Conservation (phyloP, 2,888 invertebrate genomes). For the Panorpa germanica region DNA sequence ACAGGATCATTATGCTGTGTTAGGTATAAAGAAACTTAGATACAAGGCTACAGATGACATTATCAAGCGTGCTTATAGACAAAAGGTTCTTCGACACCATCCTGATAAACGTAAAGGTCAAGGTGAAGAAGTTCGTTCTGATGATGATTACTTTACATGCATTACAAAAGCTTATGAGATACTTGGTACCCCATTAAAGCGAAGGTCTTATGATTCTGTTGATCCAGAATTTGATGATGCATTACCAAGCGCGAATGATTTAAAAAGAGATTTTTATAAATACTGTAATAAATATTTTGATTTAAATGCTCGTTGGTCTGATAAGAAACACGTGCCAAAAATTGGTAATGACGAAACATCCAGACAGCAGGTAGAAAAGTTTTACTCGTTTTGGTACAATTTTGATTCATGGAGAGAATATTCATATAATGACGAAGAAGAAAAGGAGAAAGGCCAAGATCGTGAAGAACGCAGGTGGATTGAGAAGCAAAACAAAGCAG, state of each 20-base stretch:
- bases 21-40: slow-evolving; percentile 72
- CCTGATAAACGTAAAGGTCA: slow-evolving; percentile 91
- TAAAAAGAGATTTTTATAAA: slow-evolving; percentile 65
- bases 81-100: slow-evolving; percentile 85
- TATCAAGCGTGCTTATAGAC: slow-evolving; percentile 83
- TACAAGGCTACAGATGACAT: slow-evolving; percentile 80
- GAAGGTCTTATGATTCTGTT: slow-evolving; percentile 89
- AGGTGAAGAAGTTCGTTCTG: slow-evolving; percentile 71
- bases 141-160: slow-evolving; percentile 96
- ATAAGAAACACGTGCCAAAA: slow-evolving; percentile 62
- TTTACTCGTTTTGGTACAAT: slow-evolving; percentile 96
- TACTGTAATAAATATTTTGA: slow-evolving; percentile 48
- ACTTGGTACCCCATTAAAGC: slow-evolving; percentile 54
- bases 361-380: slow-evolving; percentile 73
- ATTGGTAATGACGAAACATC: slow-evolving; percentile 47
- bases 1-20: slow-evolving; percentile 92
- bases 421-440: slow-evolving; percentile 96
- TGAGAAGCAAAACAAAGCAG: slow-evolving; percentile 92
- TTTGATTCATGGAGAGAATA: slow-evolving; percentile 99
- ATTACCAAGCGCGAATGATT: slow-evolving; percentile 54
- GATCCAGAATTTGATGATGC: slow-evolving; percentile 87
- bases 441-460: slow-evolving; percentile 93
- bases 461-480: slow-evolving; percentile 95
- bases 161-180: slow-evolving; percentile 96
- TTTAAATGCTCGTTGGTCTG: slow-evolving; percentile 80